phyloP scores from a whole-genome alignment of 2,888 invertebrate genomes.

The Galeruca laticollis region DNA sequence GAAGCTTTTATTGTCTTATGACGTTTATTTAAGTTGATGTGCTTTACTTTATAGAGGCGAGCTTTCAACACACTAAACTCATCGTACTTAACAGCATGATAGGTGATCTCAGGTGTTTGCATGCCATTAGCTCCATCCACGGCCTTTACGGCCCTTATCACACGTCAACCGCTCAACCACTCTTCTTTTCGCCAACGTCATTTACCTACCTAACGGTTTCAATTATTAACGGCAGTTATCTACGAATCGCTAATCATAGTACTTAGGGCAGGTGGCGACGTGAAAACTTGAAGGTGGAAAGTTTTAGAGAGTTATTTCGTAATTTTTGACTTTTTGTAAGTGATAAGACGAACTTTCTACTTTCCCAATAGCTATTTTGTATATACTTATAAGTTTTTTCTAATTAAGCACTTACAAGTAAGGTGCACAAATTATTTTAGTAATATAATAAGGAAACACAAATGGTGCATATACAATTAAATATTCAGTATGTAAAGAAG shows the following conservation, averaged over 20 bases:
- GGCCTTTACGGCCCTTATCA: constrained; percentile 45
- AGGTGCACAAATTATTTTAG: no score
- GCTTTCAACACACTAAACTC: constrained; percentile 59
- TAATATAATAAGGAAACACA: no score
- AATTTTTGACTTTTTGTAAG: neutral
- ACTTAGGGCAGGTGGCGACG: constrained; percentile 19
- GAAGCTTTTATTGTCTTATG: constrained; percentile 54
- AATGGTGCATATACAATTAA: no score
- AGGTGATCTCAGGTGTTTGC: constrained; percentile 65
- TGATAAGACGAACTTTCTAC: constrained; percentile 1
- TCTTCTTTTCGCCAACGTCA: constrained; percentile 35
- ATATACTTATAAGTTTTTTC: no score
- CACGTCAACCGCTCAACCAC: constrained; percentile 41
- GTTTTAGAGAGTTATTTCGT: constrained; percentile 14
- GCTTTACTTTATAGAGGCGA: constrained; percentile 62
- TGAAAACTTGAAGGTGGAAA: constrained; percentile 1
- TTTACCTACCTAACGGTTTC: constrained; percentile 43
- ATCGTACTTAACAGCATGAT: constrained; percentile 61
- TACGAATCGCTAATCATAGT: constrained; percentile 28
- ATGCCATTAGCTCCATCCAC: constrained; percentile 64
- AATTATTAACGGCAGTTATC: constrained; percentile 47
- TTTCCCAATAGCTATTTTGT: neutral
- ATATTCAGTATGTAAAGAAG: no score
- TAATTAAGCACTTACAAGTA: no score
- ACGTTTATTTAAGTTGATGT: constrained; percentile 64